Evolutionary conservation across 1,140 invertebrate genomes (phyloP).

Genomic region (Battus philenor): DNA sequence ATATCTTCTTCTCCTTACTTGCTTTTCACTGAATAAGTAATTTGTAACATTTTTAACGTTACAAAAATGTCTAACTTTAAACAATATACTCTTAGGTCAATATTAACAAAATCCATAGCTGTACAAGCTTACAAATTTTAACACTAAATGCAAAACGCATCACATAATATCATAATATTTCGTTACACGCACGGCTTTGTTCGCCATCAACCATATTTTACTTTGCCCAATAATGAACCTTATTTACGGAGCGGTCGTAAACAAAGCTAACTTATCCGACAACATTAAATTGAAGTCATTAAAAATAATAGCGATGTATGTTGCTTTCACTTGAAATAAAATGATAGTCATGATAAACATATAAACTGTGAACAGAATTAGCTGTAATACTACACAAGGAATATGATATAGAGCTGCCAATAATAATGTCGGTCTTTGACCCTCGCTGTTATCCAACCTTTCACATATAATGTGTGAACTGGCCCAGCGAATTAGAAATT

Average conservation of each 20-base stretch:
- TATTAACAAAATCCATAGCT: no score
- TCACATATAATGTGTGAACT: slow-evolving; percentile 6
- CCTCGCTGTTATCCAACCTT: slow-evolving; percentile 40
- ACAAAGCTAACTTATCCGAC: slow-evolving; percentile 11
- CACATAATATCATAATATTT: no score
- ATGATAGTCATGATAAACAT: slow-evolving; percentile 62
- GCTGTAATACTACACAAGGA: slow-evolving; percentile 29
- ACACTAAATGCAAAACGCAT: no score
- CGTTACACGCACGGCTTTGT: slow-evolving; percentile 9
- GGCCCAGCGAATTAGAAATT: neutral
- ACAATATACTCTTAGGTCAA: no score
- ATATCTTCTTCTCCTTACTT: no score
- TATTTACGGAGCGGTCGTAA: slow-evolving; percentile 22
- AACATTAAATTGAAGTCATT: slow-evolving; percentile 32
- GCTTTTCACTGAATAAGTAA: no score
- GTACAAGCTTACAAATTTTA: no score
- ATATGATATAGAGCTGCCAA: slow-evolving; percentile 41
- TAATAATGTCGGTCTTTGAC: slow-evolving; percentile 54
- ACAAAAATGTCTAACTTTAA: no score
- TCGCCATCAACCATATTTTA: slow-evolving; percentile 2
- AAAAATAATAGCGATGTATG: slow-evolving; percentile 52
- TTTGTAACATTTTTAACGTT: no score
- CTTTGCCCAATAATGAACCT: slow-evolving; percentile 25
- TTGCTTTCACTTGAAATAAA: slow-evolving; percentile 41
- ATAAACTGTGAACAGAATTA: slow-evolving; percentile 52